Base-by-base conservation (phyloP, 2,797 vertebrate species). In the Lateolabrax maculatus region DNA sequence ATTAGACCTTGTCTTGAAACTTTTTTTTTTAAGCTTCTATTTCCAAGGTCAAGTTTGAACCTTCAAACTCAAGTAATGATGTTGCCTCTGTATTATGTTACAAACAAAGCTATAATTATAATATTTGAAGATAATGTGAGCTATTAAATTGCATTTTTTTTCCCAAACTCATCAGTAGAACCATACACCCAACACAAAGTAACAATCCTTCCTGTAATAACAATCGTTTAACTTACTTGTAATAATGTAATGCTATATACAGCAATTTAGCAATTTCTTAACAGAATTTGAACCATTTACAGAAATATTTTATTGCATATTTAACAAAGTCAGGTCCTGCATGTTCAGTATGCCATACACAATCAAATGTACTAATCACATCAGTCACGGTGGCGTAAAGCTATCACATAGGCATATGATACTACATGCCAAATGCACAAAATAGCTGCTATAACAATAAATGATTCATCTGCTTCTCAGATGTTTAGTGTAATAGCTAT, bases 401-500 rank as follows among this genome's bases (percentile, higher is more conserved):
- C 36, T 46, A 36, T 68, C 23, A 23, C 34, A 71, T 9, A 27
- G 19, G 25, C 18, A 21, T 16, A 55, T 63, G 21, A 53, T 52
- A 43, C 43, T 9, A 31, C 6, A 5, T 31, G 29, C 1, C 49
- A 70, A 63, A 65, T 52, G 52, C 18, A 68, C 23, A 16, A 49
- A 71, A 61, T 23, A 62, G 27, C 62, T 46, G 9, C 29, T 58
- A 36, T 18, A 10, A 51, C 37, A 15, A 29, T 29, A 36, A 67
- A 77, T 27, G 9, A 62, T 82, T 79, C 5, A 68, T 57, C 44
- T 6, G n/a, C 18, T 13, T 56, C 11, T 73, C 48, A 29, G 48
- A 52, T n/a, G 9, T 66, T 70, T 46, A 51, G 41, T 16, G 9
- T 51, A 58, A 78, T 61, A 52, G 6, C 23, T 53, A 36, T 70